Evolutionary conservation across 1,140 invertebrate genomes (phyloP), one percentile per base, ranked within the genome.

Genomic region (Araneus ventricosus): DNA sequence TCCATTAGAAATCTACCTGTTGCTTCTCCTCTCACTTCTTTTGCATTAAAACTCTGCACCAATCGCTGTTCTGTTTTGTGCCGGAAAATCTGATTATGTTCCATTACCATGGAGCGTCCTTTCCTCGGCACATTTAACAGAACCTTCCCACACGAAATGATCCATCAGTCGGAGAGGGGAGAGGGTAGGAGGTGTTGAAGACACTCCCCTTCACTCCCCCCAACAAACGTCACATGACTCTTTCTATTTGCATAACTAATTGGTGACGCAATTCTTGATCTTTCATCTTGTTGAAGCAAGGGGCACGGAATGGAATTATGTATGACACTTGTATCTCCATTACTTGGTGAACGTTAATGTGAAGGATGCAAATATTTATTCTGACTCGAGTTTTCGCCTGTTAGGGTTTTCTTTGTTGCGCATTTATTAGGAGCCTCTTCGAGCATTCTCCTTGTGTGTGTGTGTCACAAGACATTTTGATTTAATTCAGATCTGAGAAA

Each of bases 171-270:
- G 61, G 27, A 27, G n/a, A 8, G 5, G 41, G 41, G 7, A 45
- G 10, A 8, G 41, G 41, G 41, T 45, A 45, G 41, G 22, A 63
- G 61, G 61, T 63, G 61, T 27, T 63, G 61, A 63, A 63, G 61
- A 63, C 61, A 63, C 24, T 24, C 61, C 61, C 61, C 57, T n/a
- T 45, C 24, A 24, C 61, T 17, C 61, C 61, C 4, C 24, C n/a
- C 41, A 45, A 63, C 61, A 63, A 63, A 63, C 24, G 61, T 63
- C 61, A 63, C 24, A 63, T 24, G 61, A 63, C 61, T 63, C 67
- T 17, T 24, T 41, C 20, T 41, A 82, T 82, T 82, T 82, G 80
- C 80, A 82, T 82, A 82, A 41, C 80, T 82, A 82, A 82, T 82
- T 82, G 80, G 37, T 41, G 24, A 27, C 80, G 37, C 41, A 82